These are phyloP conservation scores for Osmoderma eremita DNA, from an alignment of 2,888 invertebrate genomes.

Conservation along the genomic window DNA sequence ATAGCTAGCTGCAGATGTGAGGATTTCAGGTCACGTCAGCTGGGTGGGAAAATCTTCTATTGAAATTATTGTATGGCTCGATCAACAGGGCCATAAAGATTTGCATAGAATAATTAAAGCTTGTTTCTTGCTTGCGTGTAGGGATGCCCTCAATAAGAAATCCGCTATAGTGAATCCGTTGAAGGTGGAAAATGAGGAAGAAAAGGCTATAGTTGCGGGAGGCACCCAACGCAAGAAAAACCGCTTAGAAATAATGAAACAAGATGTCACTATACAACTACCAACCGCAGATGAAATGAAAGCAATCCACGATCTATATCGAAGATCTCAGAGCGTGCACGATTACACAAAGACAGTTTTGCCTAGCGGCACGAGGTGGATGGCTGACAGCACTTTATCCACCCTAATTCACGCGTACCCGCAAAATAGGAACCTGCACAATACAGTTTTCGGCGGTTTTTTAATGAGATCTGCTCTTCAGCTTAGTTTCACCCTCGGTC, in stretches of 20 bases:
- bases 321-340: constrained; percentile 68
- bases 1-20: constrained; percentile 70
- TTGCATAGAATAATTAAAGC: constrained; percentile 69
- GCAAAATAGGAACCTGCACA: constrained; percentile 77
- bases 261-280: constrained; percentile 70
- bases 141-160: constrained; percentile 70
- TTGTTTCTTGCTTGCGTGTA: constrained; percentile 77
- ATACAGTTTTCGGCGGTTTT: constrained; percentile 82
- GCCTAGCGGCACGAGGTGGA: constrained; percentile 72
- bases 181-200: constrained; percentile 69
- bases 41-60: constrained; percentile 80
- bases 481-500: constrained; percentile 74
- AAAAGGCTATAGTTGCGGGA: constrained; percentile 68
- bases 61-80: constrained; percentile 77
- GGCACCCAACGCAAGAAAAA: constrained; percentile 69
- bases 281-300: constrained; percentile 74
- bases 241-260: constrained; percentile 64
- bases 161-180: constrained; percentile 70
- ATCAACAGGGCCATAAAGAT: constrained; percentile 65
- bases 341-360: constrained; percentile 64
- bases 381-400: constrained; percentile 71
- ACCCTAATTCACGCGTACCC: constrained; percentile 72
- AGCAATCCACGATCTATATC: constrained; percentile 74
- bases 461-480: constrained; percentile 81
- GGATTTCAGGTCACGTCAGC: constrained; percentile 77